Base-by-base conservation (phyloP, 2,113 vertebrate species). In the Natator depressus region DNA sequence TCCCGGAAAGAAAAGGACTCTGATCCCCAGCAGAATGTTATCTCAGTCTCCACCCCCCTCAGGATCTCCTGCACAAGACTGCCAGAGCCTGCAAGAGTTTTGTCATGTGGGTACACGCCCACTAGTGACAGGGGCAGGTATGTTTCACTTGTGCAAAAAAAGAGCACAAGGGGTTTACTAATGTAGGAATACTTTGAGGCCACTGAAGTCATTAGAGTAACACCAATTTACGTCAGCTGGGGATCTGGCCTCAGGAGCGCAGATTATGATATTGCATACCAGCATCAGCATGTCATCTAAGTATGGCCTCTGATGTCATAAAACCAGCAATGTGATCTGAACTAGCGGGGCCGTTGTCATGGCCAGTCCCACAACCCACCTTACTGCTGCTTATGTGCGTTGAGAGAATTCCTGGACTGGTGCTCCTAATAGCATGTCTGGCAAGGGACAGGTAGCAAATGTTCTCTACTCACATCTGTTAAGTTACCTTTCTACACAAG, bases 371-470 rank as follows among this genome's bases (percentile, higher is more conserved):
- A 22, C 12, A 10, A 3, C 20, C 84, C 47, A 54, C 27, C 25
- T 47, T 0, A 0, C 35, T 25, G 3, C 46, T 0, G 0, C 6
- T 79, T 29, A 25, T 20, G 55, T 49, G 22, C 38, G n/a, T 2
- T 7, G 27, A 1, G 2, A 11, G 47, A 92, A 53, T 24, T 57
- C 6, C 10, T 55, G 13, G 38, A 51, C 69, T 49, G 46, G n/a
- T 24, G 51, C 76, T 90, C 87, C 80, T 65, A 14, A 14, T 31
- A 69, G 53, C 80, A 46, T 95, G 19, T 14, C 29, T 22, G 83
- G 69, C 59, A 55, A 16, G 1, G 42, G 51, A 29, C 87, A 79
- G 22, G 0, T 47, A 81, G n/a, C 65, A 94, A 78, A 31, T 25
- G 24, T 20, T n/a, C 42, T 87, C 17, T 54, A 3, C 50, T 35